Percentiles rank a stretch among this genome's conserved stretches.
phyloP scores from a whole-genome alignment of 1,140 invertebrate genomes.

The Platyscapa corneri region DNA sequence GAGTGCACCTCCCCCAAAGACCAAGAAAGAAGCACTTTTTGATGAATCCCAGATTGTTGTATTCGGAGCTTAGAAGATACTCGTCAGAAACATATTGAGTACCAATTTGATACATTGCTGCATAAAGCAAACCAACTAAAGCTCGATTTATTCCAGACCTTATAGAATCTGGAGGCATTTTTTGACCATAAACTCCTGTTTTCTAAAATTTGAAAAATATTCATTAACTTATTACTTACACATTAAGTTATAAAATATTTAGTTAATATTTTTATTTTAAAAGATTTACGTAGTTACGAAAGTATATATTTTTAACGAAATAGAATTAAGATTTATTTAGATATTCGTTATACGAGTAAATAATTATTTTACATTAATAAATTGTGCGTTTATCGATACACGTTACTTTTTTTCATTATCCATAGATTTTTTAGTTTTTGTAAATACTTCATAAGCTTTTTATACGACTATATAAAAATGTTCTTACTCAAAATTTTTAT shows the following conservation, averaged over 20 bases:
- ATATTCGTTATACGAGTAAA: too few species aligned
- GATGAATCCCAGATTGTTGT: constrained; percentile 77
- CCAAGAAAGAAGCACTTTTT: constrained; percentile 81
- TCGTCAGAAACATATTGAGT: constrained; percentile 81
- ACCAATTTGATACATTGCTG: constrained; percentile 84
- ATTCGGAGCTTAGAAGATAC: constrained; percentile 81
- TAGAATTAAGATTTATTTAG: too few species aligned
- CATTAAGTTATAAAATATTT: not conserved
- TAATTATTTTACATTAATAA: too few species aligned
- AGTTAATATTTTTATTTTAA: too few species aligned
- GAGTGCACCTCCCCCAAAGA: constrained; percentile 87
- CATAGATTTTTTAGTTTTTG: too few species aligned
- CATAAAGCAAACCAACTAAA: constrained; percentile 81
- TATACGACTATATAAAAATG: too few species aligned
- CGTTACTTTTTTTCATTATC: too few species aligned
- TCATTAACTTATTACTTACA: not conserved
- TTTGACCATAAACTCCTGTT: not conserved
- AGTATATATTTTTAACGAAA: too few species aligned
- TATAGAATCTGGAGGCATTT: constrained; percentile 71
- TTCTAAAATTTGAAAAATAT: constrained; percentile 55
- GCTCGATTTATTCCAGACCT: constrained; percentile 76
- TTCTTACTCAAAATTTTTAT: too few species aligned
- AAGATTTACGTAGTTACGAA: too few species aligned
- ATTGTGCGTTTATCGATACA: too few species aligned
- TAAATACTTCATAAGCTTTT: too few species aligned